phyloP scores from a whole-genome alignment of 2,113 vertebrate species.

The Aplodontia rufa region DNA sequence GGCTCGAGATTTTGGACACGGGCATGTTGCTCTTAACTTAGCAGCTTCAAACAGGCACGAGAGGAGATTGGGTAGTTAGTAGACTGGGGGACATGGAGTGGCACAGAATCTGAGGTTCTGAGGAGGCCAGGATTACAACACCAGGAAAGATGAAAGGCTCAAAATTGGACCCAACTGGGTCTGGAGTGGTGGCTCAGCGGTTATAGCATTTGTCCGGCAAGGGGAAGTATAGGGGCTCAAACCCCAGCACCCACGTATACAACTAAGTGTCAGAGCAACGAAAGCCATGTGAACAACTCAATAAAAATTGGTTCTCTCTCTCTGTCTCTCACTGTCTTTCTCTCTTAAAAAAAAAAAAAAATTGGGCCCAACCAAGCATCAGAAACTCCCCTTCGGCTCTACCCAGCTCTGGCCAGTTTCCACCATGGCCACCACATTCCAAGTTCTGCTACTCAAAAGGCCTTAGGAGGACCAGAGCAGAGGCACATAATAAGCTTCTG shows the following conservation, averaged over 20 bases:
- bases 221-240: too few relatives aligned
- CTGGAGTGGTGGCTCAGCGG: too few relatives aligned
- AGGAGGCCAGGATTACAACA: neutral
- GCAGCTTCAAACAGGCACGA: neutral
- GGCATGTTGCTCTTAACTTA: neutral
- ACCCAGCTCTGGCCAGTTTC: too few relatives aligned
- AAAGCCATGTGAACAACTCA: too few relatives aligned
- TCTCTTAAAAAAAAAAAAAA: too few relatives aligned
- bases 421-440: too few relatives aligned
- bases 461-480: neutral
- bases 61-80: neutral
- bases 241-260: too few relatives aligned
- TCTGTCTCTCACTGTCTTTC: too few relatives aligned
- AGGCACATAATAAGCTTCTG: neutral
- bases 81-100: fast-evolving
- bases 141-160: neutral
- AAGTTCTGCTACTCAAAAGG: neutral
- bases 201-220: too few relatives aligned
- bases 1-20: neutral
- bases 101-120: neutral
- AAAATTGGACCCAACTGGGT: neutral
- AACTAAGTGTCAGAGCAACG: too few relatives aligned
- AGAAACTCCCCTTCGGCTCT: neutral
- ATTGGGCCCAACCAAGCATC: neutral
- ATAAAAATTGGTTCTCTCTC: too few relatives aligned